These are phyloP conservation scores for Peromyscus nudipes DNA, from an alignment of 2,797 vertebrate species.

Conservation along the genomic window DNA sequence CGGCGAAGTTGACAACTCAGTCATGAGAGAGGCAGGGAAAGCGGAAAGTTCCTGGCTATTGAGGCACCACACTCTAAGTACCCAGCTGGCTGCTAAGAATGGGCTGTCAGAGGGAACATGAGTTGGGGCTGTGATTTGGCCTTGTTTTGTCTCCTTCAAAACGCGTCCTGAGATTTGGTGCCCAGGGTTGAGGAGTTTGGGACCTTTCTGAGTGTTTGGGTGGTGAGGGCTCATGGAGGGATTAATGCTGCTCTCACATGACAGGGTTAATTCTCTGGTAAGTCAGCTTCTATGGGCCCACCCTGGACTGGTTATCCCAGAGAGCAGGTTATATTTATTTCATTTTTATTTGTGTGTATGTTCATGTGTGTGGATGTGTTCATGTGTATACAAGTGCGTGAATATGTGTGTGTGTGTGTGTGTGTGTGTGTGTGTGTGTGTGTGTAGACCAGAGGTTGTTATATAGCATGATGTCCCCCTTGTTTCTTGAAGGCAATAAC, in stretches of 20 bases:
- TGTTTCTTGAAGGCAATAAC: background rate
- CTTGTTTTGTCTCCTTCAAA: background rate
- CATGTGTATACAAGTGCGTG: background rate
- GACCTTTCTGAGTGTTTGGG: background rate
- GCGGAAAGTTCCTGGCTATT: no score
- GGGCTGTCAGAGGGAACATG: background rate
- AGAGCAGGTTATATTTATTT: background rate
- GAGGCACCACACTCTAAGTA: background rate
- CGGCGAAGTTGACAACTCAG: background rate
- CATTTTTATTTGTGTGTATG: background rate
- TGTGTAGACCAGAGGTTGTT: background rate
- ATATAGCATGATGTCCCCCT: background rate
- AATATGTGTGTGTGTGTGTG: background rate
- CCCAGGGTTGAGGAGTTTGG: background rate
- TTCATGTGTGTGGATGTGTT: background rate
- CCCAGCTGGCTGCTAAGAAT: background rate
- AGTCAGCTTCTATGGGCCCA: background rate
- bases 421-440: background rate
- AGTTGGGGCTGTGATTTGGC: background rate
- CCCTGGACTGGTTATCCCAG: background rate
- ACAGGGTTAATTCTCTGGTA: background rate
- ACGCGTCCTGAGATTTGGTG: background rate
- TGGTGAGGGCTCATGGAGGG: background rate
- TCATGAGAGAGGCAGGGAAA: rapidly evolving
- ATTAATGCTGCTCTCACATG: background rate